Percentiles rank a stretch among this genome's conserved stretches.
These are phyloP conservation scores for Peromyscus maniculatus DNA, from an alignment of 2,113 vertebrate species.

Conservation along the genomic window DNA sequence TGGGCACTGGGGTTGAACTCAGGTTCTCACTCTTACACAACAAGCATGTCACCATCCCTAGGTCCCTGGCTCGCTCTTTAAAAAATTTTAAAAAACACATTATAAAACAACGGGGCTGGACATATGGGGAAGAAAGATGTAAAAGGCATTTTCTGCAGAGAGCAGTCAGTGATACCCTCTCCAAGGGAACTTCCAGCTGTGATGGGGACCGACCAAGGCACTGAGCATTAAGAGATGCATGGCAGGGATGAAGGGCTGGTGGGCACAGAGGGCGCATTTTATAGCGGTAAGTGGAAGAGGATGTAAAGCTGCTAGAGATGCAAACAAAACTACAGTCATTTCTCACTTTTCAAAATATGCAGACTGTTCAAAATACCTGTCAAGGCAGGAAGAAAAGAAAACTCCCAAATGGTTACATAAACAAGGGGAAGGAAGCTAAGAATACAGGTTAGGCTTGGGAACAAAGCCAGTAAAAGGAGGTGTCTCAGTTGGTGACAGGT, in stretches of 20 bases:
- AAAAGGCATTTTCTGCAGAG: background rate
- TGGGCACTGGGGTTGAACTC: background rate
- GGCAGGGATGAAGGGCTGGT: background rate
- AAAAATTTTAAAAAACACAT: background rate
- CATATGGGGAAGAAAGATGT: background rate
- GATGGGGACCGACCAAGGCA: background rate
- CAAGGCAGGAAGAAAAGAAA: background rate
- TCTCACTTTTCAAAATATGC: background rate
- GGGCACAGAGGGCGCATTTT: background rate
- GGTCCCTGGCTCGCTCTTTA: background rate
- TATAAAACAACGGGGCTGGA: background rate
- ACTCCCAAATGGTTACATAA: constrained; percentile 11
- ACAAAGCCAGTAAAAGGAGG: background rate
- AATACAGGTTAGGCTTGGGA: background rate
- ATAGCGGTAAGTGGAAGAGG: background rate
- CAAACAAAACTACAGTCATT: background rate
- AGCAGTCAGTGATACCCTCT: background rate
- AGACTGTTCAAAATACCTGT: background rate
- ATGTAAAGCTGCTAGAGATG: background rate
- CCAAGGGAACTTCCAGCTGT: constrained; percentile 21
- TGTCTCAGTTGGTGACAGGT: background rate
- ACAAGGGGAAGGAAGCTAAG: background rate
- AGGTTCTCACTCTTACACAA: too few species aligned
- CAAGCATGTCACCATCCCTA: background rate
- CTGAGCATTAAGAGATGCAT: background rate